Conservation (phyloP, 2,113 vertebrate species). For the Cricetomys ansorgei region DNA sequence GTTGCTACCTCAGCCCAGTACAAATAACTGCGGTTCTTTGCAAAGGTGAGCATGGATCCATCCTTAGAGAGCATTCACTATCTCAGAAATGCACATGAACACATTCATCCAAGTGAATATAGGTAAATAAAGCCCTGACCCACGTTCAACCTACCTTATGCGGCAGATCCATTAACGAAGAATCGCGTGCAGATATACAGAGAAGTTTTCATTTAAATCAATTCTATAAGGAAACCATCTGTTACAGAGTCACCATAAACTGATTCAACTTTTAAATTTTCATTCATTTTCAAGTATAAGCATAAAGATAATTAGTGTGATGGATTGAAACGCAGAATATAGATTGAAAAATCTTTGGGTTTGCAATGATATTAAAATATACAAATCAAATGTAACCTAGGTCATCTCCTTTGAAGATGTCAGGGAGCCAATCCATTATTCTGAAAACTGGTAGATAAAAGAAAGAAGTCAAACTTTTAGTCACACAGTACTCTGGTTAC, state of each 20-base stretch:
- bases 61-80: neutral
- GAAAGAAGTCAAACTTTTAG: constrained; percentile 46
- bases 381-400: constrained; percentile 31
- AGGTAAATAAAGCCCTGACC: neutral
- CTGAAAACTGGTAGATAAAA: constrained; percentile 47
- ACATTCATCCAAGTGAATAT: neutral
- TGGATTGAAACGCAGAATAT: constrained; percentile 31
- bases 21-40: neutral
- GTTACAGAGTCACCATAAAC: neutral
- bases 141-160: neutral
- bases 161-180: neutral
- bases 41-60: neutral
- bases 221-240: neutral
- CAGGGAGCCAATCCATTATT: constrained; percentile 13
- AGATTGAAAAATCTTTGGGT: constrained; percentile 18
- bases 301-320: constrained; percentile 13
- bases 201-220: constrained; percentile 32
- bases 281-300: constrained; percentile 44
- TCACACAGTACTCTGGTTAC: constrained; percentile 25
- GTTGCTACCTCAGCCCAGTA: neutral
- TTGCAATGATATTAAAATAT: constrained; percentile 12
- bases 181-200: neutral
- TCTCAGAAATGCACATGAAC: neutral
- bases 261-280: constrained; percentile 49
- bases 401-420: constrained; percentile 7